Percentiles rank a stretch among this genome's conserved stretches.
Evolutionary conservation across 2,113 vertebrate genomes (phyloP).

Genomic region (Glareola pratincola): DNA sequence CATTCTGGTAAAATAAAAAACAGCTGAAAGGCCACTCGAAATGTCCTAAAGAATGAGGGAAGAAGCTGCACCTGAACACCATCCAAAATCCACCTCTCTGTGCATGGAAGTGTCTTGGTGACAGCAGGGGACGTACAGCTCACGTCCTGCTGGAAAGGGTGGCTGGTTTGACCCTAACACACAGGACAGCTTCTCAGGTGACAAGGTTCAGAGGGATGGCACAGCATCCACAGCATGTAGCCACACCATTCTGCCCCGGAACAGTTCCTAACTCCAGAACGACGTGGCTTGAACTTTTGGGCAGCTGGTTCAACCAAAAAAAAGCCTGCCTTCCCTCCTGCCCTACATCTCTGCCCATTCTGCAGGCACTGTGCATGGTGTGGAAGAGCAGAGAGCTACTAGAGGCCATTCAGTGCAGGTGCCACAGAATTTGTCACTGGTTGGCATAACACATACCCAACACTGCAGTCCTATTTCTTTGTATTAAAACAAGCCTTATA

Average conservation of each 20-base stretch:
- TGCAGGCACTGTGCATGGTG: rapidly evolving
- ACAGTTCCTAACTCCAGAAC: neutral
- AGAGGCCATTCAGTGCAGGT: too few species aligned
- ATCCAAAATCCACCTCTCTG: neutral
- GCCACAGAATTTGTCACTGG: neutral
- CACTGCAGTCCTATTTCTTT: neutral
- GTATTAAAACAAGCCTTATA: neutral
- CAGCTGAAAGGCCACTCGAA: neutral
- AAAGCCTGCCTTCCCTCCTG: neutral
- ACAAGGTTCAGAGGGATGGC: neutral
- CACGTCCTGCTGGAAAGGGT: rapidly evolving
- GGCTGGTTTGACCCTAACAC: neutral
- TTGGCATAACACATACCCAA: neutral
- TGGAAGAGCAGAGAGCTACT: neutral
- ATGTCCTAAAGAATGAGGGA: neutral
- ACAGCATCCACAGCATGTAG: neutral
- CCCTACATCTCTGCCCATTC: neutral
- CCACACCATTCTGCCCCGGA: rapidly evolving
- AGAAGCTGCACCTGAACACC: neutral
- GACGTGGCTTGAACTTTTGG: neutral
- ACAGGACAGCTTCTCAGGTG: neutral
- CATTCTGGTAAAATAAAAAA: neutral
- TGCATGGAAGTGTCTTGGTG: neutral
- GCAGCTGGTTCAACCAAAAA: neutral
- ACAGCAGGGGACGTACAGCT: neutral